Evolutionary conservation across 1,140 invertebrate species (phyloP).

Genomic region (Pseudomyrmex cubaensis): DNA sequence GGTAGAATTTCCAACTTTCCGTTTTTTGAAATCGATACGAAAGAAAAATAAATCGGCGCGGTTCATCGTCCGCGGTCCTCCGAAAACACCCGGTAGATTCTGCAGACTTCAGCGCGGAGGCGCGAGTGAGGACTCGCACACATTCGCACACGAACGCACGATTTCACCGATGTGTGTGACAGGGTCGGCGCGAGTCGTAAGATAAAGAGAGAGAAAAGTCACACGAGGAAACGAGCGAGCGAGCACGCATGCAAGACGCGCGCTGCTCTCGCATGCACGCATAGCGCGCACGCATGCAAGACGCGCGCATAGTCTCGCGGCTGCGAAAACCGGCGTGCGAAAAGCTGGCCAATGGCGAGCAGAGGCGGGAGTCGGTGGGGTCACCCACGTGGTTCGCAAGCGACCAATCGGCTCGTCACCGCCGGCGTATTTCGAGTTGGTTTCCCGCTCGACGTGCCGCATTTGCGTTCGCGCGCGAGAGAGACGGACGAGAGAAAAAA

Average conservation of each 20-base stretch:
- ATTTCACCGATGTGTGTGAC: constrained; percentile 13
- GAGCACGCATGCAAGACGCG: constrained; percentile 27
- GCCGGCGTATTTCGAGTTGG: constrained; percentile 76
- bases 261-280: constrained; percentile 54
- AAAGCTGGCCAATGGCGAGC: constrained; percentile 75
- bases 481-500: constrained; percentile 44
- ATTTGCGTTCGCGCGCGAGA: constrained; percentile 61
- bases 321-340: constrained; percentile 79
- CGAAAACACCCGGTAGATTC: constrained; percentile 82
- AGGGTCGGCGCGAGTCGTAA: constrained; percentile 27
- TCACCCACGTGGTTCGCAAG: constrained; percentile 76
- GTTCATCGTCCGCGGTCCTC: constrained; percentile 38
- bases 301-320: constrained; percentile 44
- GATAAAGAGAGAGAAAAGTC: constrained; percentile 12
- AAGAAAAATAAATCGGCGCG: background rate
- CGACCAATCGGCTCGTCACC: constrained; percentile 65
- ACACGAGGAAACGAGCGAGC: constrained; percentile 36
- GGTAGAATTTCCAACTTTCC: background rate
- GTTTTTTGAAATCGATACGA: background rate
- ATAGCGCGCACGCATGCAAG: constrained; percentile 49
- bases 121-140: constrained; percentile 14
- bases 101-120: constrained; percentile 55
- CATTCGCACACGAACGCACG: background rate
- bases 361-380: constrained; percentile 74
- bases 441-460: constrained; percentile 65